Conservation (phyloP, 2,113 vertebrate species). For the Burhinus bistriatus region DNA sequence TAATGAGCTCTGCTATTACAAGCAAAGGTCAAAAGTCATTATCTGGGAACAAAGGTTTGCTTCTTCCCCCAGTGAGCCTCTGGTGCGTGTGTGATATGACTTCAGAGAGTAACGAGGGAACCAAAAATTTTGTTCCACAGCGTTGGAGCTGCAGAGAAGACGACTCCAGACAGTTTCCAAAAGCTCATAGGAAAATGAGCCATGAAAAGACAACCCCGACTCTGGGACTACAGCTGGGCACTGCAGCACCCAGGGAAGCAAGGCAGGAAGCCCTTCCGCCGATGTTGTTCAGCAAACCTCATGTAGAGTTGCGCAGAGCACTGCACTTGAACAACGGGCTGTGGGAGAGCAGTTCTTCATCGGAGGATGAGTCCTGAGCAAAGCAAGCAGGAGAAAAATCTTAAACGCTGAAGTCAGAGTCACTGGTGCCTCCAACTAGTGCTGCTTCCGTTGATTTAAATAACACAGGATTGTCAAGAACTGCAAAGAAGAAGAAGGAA, state of each 20-base stretch:
- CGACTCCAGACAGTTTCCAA: not conserved
- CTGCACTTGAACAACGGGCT: rapidly evolving
- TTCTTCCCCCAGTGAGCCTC: not conserved
- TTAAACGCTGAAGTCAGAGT: not conserved
- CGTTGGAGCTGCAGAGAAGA: not conserved
- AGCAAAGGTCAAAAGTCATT: not conserved
- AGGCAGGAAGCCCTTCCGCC: rapidly evolving
- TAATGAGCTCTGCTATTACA: not conserved
- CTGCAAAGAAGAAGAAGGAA: not conserved
- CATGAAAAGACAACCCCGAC: not conserved
- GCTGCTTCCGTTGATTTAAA: not conserved
- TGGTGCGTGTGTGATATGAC: not conserved
- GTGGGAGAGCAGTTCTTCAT: not conserved
- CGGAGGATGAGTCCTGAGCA: not conserved
- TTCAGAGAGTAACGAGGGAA: not conserved
- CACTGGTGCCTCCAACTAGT: not conserved
- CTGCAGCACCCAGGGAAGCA: not conserved
- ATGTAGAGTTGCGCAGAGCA: not conserved
- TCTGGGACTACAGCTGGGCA: not conserved
- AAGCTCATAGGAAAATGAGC: not conserved
- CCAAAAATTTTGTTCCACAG: not conserved
- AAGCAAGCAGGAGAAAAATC: not conserved
- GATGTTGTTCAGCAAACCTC: not conserved
- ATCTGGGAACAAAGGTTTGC: not conserved
- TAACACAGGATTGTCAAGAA: not conserved